A percentile compares a stretch with the other conserved stretches of the same genome.
Conservation (phyloP, 2,113 vertebrate species). For the Scortum barcoo region DNA sequence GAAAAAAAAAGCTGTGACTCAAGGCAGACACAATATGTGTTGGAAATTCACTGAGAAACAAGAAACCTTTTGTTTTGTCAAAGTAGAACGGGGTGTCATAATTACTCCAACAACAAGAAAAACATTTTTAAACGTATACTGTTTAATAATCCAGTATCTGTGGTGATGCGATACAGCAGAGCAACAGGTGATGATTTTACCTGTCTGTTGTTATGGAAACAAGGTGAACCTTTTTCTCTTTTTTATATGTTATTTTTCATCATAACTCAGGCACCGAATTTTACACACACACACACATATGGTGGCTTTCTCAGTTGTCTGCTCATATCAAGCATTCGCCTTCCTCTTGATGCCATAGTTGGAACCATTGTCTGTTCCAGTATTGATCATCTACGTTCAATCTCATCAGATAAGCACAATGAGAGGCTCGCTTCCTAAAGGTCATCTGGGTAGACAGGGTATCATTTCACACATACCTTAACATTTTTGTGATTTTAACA, state of each 20-base stretch:
- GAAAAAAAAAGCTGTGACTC: not conserved
- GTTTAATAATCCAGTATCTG: not conserved
- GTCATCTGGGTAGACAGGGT: slow-evolving; percentile 1
- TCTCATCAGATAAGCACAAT: not conserved
- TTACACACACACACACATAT: not conserved
- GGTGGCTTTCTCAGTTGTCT: not conserved
- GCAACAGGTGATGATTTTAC: not conserved
- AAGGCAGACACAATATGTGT: not conserved
- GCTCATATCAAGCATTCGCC: not conserved
- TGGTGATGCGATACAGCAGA: not conserved
- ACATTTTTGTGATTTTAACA: not conserved
- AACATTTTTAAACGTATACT: not conserved
- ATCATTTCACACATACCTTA: slow-evolving; percentile 1
- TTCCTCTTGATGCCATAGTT: not conserved
- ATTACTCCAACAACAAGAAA: not conserved
- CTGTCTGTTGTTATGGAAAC: slow-evolving; percentile 27
- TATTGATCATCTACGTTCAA: not conserved
- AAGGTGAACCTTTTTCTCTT: not conserved
- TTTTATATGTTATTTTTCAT: slow-evolving; percentile 6
- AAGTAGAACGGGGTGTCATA: not conserved
- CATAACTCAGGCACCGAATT: not conserved
- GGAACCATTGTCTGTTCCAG: slow-evolving; percentile 2
- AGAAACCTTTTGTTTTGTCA: not conserved
- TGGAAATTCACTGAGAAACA: not conserved
- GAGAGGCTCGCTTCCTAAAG: slow-evolving; percentile 2